Percentiles rank a stretch among this genome's conserved stretches.
Conservation (phyloP, 1,140 invertebrate genomes). For the Elymnias hypermnestra region DNA sequence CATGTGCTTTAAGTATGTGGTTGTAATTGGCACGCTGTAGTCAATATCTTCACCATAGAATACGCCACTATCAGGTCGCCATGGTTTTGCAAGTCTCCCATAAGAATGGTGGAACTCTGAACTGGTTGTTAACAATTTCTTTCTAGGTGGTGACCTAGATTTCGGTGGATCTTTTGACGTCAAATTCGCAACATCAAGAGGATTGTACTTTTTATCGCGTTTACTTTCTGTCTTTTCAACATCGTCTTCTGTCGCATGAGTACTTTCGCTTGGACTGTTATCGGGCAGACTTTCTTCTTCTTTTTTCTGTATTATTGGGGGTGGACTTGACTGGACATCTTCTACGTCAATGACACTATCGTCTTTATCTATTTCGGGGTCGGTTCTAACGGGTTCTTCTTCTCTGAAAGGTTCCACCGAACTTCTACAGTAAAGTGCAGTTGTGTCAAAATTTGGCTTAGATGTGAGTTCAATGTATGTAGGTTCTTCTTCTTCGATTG, state of each 20-base stretch:
- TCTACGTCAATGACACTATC: slow-evolving; percentile 67
- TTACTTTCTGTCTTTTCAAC: slow-evolving; percentile 49
- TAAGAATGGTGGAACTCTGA: slow-evolving; percentile 45
- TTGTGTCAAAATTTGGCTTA: slow-evolving; percentile 48
- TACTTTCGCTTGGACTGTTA: slow-evolving; percentile 57
- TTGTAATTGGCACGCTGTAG: slow-evolving; percentile 90
- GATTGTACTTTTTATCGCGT: slow-evolving; percentile 79
- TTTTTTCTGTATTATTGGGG: slow-evolving; percentile 25
- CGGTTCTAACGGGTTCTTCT: slow-evolving; percentile 55
- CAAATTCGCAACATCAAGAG: slow-evolving; percentile 81
- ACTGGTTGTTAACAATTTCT: slow-evolving; percentile 44
- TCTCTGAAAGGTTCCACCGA: slow-evolving; percentile 56
- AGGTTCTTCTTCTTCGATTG: slow-evolving; percentile 50
- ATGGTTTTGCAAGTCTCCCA: slow-evolving; percentile 59
- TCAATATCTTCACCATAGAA: slow-evolving; percentile 78
- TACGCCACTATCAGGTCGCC: slow-evolving; percentile 66
- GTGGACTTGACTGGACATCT: slow-evolving; percentile 54
- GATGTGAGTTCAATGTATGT: slow-evolving; percentile 67
- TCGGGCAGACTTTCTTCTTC: slow-evolving; percentile 30
- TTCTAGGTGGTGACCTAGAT: slow-evolving; percentile 67
- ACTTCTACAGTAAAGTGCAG: slow-evolving; percentile 39
- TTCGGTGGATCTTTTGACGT: slow-evolving; percentile 80
- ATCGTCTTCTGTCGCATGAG: slow-evolving; percentile 39
- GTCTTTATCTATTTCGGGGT: slow-evolving; percentile 66
- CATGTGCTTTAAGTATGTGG: slow-evolving; percentile 89